Evolutionary conservation across 1,140 invertebrate genomes (phyloP), one percentile per base, ranked within the genome.

Genomic region (Hermatobates lingyangjiaoensis): DNA sequence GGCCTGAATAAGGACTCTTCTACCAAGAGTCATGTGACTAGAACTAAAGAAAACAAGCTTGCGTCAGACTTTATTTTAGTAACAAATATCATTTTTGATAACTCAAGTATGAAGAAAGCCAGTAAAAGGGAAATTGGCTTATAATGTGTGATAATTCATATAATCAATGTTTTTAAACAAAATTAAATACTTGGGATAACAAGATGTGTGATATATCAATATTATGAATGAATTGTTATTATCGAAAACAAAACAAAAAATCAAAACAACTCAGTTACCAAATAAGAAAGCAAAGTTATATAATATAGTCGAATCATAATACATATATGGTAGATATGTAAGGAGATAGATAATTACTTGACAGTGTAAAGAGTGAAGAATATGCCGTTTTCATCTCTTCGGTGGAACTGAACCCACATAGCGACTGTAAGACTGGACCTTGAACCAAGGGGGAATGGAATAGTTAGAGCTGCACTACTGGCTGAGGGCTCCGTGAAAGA

Each of bases 331-430:
- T 50, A 54, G 45, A 1, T 48, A 28, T 27, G 20, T 3, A 48
- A 24, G 1, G 26, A 14, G 27, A 2, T 27, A 47, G 53, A 45
- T 28, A 71, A 71, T 60, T 74, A 86, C 71, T 76, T 74, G 14
- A 92, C 88, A 50, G 78, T 77, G 62, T 94, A 97, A 0, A 95
- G 71, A 0, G 88, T 93, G 58, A 96, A 88, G 74, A 95, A 92
- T 51, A 88, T 86, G 57, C 91, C 92, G 52, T 77, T 79, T 62
- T 88, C 87, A 61, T 91, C 87, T 65, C 80, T 79, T 60, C 81
- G 80, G 2, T 86, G 85, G 58, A 92, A 98, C 64, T 92, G 87
- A 0, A 98, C 87, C 94, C 94, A 98, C 74, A 96, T 77, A 5
- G 83, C 88, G 24, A 97, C 71, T 0, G 91, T 92, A 10, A 97